Conservation (phyloP, 2,888 invertebrate species). For the Hyles lineata region DNA sequence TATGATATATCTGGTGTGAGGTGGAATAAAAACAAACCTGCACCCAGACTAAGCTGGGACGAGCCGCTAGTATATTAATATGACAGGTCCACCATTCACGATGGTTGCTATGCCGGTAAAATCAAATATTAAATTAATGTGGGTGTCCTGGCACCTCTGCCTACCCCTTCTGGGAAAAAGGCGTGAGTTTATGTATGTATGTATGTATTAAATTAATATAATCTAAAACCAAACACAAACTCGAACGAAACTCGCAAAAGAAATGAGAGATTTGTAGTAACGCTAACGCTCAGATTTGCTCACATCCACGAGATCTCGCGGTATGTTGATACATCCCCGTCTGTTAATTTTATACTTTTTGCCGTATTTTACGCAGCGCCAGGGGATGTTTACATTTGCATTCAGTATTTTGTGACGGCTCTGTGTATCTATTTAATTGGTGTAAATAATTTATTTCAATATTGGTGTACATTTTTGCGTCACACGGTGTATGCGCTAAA, state of each 20-base stretch:
- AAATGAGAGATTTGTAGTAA: not conserved
- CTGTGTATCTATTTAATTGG: conserved; percentile 21
- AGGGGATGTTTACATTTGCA: conserved; percentile 16
- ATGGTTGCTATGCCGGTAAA: too few relatives aligned
- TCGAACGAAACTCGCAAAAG: not conserved
- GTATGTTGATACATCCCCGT: conserved; percentile 27
- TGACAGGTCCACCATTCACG: too few relatives aligned
- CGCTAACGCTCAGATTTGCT: conserved; percentile 9
- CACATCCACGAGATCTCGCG: conserved; percentile 30
- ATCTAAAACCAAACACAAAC: not conserved
- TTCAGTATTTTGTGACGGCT: conserved; percentile 12
- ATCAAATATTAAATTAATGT: too few relatives aligned
- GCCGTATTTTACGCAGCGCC: conserved; percentile 22
- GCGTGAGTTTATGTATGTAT: too few relatives aligned
- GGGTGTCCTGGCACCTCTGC: too few relatives aligned
- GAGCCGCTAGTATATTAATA: too few relatives aligned
- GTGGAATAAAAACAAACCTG: too few relatives aligned
- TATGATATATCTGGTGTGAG: too few relatives aligned
- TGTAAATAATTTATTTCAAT: conserved; percentile 6
- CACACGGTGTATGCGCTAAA: too few relatives aligned
- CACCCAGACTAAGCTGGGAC: too few relatives aligned
- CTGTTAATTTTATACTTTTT: conserved; percentile 23
- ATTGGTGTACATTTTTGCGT: not conserved
- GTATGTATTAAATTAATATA: not conserved
- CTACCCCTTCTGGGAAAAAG: too few relatives aligned